These are phyloP conservation scores for Sisyra terminalis DNA, from an alignment of 2,888 invertebrate genomes.

Conservation along the genomic window DNA sequence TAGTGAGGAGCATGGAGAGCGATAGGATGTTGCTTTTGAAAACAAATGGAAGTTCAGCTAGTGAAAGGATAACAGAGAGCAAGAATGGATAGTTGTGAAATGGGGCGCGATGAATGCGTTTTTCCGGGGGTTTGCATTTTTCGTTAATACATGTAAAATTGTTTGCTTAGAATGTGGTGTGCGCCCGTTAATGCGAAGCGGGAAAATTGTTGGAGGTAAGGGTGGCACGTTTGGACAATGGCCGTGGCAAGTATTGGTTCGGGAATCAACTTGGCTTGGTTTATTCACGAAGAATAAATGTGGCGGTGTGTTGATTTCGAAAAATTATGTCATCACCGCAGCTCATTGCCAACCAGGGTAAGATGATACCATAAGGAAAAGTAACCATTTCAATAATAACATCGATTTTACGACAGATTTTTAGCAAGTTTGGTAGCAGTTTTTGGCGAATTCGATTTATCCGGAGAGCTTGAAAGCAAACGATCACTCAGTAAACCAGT, in stretches of 20 bases:
- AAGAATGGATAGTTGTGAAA: background rate
- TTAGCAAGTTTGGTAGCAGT: conserved; percentile 80
- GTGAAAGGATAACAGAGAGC: background rate
- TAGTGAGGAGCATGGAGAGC: conserved; percentile 13
- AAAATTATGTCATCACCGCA: conserved; percentile 74
- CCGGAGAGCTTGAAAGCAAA: conserved; percentile 63
- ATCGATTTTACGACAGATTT: too few relatives aligned
- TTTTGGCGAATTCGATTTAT: conserved; percentile 81
- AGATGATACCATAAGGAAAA: conserved; percentile 16
- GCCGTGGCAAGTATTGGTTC: conserved; percentile 86
- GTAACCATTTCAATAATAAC: too few relatives aligned
- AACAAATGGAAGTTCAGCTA: background rate
- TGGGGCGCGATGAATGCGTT: background rate
- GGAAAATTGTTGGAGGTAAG: conserved; percentile 80
- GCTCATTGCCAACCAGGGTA: conserved; percentile 92
- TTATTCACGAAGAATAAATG: conserved; percentile 91
- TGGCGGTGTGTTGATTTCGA: conserved; percentile 83
- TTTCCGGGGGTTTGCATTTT: too few relatives aligned
- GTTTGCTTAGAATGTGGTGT: conserved; percentile 66
- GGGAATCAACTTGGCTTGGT: conserved; percentile 86
- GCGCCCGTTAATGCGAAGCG: conserved; percentile 60
- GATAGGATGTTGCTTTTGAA: background rate
- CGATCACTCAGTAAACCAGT: conserved; percentile 70
- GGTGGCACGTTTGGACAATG: conserved; percentile 73
- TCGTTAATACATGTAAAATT: conserved; percentile 1